Evolutionary conservation across 2,888 invertebrate genomes (phyloP).

Genomic region (Drosophila flavopinicola): DNA sequence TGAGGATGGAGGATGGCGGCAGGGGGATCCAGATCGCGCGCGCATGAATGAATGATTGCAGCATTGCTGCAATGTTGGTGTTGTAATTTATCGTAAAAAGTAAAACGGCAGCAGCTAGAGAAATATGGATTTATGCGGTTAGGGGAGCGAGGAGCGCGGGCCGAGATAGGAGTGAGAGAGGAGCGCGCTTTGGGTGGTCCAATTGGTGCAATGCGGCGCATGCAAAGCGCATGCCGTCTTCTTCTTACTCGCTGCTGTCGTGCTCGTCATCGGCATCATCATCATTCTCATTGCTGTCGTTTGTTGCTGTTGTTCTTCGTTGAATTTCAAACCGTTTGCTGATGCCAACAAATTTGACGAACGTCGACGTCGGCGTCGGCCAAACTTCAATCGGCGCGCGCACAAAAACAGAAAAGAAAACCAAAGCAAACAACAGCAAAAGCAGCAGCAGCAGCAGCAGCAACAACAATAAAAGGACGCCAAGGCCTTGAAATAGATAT

Average conservation of each 20-base stretch:
- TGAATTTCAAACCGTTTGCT: slow-evolving; percentile 70
- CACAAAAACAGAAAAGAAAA: slow-evolving; percentile 50
- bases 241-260: slow-evolving; percentile 29
- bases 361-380: slow-evolving; percentile 76
- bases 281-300: slow-evolving; percentile 37
- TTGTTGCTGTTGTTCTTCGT: slow-evolving; percentile 33
- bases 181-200: slow-evolving; percentile 69
- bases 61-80: slow-evolving; percentile 38
- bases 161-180: background rate
- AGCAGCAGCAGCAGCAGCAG: slow-evolving; percentile 26
- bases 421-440: slow-evolving; percentile 47
- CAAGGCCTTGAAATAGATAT: slow-evolving; percentile 67
- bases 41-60: slow-evolving; percentile 71
- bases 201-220: slow-evolving; percentile 60
- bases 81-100: slow-evolving; percentile 73
- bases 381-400: slow-evolving; percentile 79
- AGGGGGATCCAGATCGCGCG: slow-evolving; percentile 17
- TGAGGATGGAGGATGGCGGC: slow-evolving; percentile 9
- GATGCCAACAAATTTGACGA: slow-evolving; percentile 80
- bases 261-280: slow-evolving; percentile 48
- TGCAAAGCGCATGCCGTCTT: slow-evolving; percentile 52
- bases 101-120: slow-evolving; percentile 56
- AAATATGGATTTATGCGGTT: slow-evolving; percentile 76
- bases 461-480: slow-evolving; percentile 66
- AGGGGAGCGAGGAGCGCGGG: slow-evolving; percentile 22